A percentile compares a stretch with the other conserved stretches of the same genome.
phyloP scores from a whole-genome alignment of 1,140 invertebrate species.

The Heliconius hewitsoni region DNA sequence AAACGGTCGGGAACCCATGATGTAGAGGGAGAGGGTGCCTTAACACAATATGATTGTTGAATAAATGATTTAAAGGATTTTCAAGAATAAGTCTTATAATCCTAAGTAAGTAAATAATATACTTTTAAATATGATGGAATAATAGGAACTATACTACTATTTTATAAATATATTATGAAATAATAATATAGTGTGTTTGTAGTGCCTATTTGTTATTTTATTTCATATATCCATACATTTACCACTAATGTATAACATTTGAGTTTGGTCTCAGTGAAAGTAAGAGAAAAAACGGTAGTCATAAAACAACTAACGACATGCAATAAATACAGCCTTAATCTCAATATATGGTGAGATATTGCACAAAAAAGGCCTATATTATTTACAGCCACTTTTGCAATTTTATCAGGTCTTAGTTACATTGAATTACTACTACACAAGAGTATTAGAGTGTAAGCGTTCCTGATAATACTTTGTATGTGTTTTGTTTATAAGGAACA shows the following conservation, averaged over 20 bases:
- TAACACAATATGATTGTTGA: no score
- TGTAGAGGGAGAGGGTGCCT: no score
- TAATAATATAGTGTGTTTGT: no score
- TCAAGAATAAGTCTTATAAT: no score
- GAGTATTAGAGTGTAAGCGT: not conserved
- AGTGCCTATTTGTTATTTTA: no score
- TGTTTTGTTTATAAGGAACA: not conserved
- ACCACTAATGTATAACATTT: not conserved
- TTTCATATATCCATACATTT: not conserved
- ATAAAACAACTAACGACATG: conserved; percentile 25
- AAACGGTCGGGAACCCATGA: no score
- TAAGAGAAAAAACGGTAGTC: conserved; percentile 20
- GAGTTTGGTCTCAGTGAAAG: conserved; percentile 20
- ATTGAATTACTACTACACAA: not conserved
- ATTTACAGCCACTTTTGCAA: conserved; percentile 6
- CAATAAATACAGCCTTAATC: conserved; percentile 15
- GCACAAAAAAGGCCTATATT: conserved; percentile 1
- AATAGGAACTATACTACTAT: no score
- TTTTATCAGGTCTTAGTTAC: conserved; percentile 14
- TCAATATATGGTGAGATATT: conserved; percentile 12
- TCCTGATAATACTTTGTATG: not conserved
- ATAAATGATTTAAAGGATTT: no score
- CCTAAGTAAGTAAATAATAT: no score
- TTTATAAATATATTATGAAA: no score
- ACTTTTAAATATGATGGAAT: no score